phyloP scores from a whole-genome alignment of 2,888 invertebrate genomes.

The Scrobipalpa atriplicella region DNA sequence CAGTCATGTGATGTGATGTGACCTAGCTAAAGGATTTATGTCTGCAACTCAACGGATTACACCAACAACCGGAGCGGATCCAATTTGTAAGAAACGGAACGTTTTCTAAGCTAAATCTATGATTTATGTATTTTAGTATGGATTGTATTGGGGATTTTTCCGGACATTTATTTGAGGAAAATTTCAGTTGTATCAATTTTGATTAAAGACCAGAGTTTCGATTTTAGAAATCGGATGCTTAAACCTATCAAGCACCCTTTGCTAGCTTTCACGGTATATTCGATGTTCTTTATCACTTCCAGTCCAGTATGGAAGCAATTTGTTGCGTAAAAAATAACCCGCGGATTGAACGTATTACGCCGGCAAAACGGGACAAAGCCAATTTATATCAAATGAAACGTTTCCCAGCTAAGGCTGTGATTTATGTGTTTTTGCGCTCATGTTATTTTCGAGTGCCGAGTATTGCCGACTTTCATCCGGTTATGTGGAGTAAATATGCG shows the following conservation, averaged over 20 bases:
- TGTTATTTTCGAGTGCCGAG: not conserved
- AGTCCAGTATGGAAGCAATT: not conserved
- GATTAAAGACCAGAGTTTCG: too few relatives aligned
- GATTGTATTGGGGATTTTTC: not conserved
- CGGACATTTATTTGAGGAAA: too few relatives aligned
- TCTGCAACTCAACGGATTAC: constrained; percentile 14
- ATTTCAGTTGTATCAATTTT: too few relatives aligned
- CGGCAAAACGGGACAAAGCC: constrained; percentile 9
- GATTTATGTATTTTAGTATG: not conserved
- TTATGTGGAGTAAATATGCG: not conserved
- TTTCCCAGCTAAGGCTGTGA: constrained; percentile 3
- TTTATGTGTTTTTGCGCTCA: constrained; percentile 11
- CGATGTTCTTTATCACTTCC: too few relatives aligned
- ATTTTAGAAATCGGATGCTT: too few relatives aligned
- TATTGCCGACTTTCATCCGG: not conserved
- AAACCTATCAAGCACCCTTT: too few relatives aligned
- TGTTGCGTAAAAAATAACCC: not conserved
- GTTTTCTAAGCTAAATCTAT: constrained; percentile 11
- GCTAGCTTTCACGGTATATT: too few relatives aligned
- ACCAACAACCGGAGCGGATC: constrained; percentile 16
- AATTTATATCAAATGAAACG: constrained; percentile 23
- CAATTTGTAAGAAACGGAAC: constrained; percentile 23
- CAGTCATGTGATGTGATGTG: constrained; percentile 2
- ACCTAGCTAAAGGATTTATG: constrained; percentile 18
- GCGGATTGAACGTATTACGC: constrained; percentile 5